Percentiles rank a stretch among this genome's conserved stretches.
These are phyloP conservation scores for Escarpia spicata DNA, from an alignment of 2,888 invertebrate species.

Conservation along the genomic window DNA sequence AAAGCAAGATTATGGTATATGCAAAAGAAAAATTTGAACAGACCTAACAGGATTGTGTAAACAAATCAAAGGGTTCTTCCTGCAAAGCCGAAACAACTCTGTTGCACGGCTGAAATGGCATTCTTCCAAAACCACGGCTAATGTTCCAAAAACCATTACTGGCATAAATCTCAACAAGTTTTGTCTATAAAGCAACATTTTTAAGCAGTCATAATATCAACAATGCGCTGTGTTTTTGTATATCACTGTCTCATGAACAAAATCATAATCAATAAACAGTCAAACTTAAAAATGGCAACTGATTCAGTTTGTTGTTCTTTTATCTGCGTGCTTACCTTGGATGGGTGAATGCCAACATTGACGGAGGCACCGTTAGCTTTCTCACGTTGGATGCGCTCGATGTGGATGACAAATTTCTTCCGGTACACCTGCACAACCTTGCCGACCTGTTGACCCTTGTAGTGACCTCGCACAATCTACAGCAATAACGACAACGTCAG, in stretches of 20 bases:
- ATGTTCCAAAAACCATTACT: too few species aligned
- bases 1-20: too few species aligned
- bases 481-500: constrained; percentile 13
- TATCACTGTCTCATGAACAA: not conserved
- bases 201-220: too few species aligned
- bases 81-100: too few species aligned
- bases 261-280: not conserved
- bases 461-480: constrained; percentile 96
- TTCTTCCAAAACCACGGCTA: too few species aligned
- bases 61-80: too few species aligned
- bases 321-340: constrained; percentile 77
- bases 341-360: constrained; percentile 98
- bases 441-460: constrained; percentile 98
- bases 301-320: too few species aligned
- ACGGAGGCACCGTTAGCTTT: constrained; percentile 99
- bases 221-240: not conserved
- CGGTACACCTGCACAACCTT: constrained; percentile 98
- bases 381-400: constrained; percentile 98
- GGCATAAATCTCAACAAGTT: too few species aligned
- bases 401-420: constrained; percentile 98
- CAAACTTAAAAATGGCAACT: not conserved
- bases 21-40: too few species aligned
- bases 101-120: too few species aligned
- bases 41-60: too few species aligned
- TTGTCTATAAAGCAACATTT: too few species aligned